These are phyloP conservation scores for Opisthograptis luteolata DNA, from an alignment of 2,888 invertebrate genomes.

Conservation along the genomic window DNA sequence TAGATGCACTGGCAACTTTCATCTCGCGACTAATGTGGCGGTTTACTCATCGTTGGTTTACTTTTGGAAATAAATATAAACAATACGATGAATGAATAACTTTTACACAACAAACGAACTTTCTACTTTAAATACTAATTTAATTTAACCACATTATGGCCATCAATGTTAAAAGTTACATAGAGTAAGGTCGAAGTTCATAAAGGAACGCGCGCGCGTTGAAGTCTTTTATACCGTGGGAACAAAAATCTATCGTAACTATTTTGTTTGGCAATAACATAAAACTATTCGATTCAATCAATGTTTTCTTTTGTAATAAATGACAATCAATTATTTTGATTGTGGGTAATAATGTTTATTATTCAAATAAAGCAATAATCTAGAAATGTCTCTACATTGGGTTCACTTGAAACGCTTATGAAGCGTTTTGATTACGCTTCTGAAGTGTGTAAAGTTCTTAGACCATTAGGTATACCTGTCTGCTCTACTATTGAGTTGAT, in stretches of 20 bases:
- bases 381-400: too few species aligned
- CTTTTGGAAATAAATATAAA: not conserved
- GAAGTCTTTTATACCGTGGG: slow-evolving; percentile 37
- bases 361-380: too few species aligned
- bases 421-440: too few species aligned
- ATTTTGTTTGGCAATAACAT: slow-evolving; percentile 31
- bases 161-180: slow-evolving; percentile 15
- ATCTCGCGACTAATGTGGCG: slow-evolving; percentile 18
- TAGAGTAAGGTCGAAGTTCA: slow-evolving; percentile 34
- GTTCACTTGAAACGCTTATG: too few species aligned
- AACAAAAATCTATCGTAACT: slow-evolving; percentile 31
- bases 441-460: too few species aligned
- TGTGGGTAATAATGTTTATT: slow-evolving; percentile 4
- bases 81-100: not conserved
- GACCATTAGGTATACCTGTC: too few species aligned
- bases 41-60: not conserved
- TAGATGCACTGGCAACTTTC: slow-evolving; percentile 30
- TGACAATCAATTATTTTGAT: slow-evolving; percentile 1
- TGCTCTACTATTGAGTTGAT: too few species aligned
- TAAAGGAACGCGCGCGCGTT: slow-evolving; percentile 34
- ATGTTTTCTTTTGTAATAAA: slow-evolving; percentile 13
- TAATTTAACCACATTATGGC: not conserved
- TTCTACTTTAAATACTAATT: not conserved
- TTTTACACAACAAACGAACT: too few species aligned
- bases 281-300: slow-evolving; percentile 22